phyloP scores from a whole-genome alignment of 2,113 vertebrate genomes.

The Propithecus coquereli region DNA sequence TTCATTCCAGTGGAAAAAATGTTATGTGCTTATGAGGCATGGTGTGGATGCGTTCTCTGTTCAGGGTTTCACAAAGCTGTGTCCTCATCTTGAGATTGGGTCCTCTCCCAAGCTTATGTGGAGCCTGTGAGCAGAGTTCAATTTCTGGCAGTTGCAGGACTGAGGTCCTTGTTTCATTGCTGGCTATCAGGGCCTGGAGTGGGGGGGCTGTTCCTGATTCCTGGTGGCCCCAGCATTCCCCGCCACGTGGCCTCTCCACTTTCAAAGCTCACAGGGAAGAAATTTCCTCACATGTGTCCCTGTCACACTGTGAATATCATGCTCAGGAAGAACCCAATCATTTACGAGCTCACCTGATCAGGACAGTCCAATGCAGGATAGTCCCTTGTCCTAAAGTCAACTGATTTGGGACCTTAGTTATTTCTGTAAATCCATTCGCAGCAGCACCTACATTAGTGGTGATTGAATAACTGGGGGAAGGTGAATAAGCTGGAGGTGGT shows the following conservation, averaged over 20 bases:
- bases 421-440: not conserved
- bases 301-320: not conserved
- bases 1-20: not conserved
- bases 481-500: not conserved
- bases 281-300: not conserved
- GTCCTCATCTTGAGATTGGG: not conserved
- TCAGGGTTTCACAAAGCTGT: no score
- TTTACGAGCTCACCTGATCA: not conserved
- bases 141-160: not conserved
- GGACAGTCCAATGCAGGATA: not conserved
- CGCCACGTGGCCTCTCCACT: not conserved
- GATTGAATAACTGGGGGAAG: not conserved
- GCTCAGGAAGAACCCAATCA: not conserved
- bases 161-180: not conserved
- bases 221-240: not conserved
- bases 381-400: not conserved
- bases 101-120: not conserved
- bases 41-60: not conserved
- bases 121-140: not conserved
- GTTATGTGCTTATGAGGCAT: not conserved
- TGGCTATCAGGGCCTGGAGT: no score
- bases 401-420: not conserved
- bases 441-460: not conserved
- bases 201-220: not conserved
- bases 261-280: not conserved